Percentiles rank a stretch among this genome's conserved stretches.
Conservation (phyloP, 2,113 vertebrate species). For the Rhinopithecus roxellana region DNA sequence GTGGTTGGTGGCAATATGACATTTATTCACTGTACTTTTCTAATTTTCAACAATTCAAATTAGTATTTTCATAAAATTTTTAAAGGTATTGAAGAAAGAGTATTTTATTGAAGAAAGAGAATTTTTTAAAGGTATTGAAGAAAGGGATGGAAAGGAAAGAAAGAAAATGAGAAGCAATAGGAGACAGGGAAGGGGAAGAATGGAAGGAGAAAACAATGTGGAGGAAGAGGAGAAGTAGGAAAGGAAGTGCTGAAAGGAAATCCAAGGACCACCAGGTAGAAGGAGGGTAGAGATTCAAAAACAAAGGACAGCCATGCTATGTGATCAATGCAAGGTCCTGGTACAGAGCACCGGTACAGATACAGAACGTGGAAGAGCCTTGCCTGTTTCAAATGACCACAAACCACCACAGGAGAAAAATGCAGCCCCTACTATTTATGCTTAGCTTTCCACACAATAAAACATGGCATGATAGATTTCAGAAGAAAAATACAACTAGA, state of each 20-base stretch:
- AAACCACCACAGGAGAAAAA: neutral
- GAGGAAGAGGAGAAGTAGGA: neutral
- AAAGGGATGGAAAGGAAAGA: neutral
- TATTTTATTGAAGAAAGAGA: neutral
- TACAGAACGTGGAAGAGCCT: fast-evolving
- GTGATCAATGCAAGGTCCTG: fast-evolving
- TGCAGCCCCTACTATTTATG: neutral
- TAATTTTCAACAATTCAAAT: neutral
- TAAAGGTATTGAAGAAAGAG: neutral
- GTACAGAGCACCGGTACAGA: fast-evolving
- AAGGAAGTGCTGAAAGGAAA: neutral
- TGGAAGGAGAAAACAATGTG: neutral
- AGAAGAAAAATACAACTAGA: conserved; percentile 41
- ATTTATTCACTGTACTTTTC: neutral
- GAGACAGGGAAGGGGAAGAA: neutral
- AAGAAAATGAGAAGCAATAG: neutral
- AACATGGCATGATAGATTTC: neutral
- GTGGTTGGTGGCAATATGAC: neutral
- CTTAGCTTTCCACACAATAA: neutral
- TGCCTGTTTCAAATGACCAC: neutral
- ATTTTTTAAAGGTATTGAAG: neutral
- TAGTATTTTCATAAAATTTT: neutral
- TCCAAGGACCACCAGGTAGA: neutral
- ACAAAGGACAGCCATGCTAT: neutral
- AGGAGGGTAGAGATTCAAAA: neutral